Base-by-base conservation (phyloP, 2,888 invertebrate species). In the Chaetogeoica ovagalla region DNA sequence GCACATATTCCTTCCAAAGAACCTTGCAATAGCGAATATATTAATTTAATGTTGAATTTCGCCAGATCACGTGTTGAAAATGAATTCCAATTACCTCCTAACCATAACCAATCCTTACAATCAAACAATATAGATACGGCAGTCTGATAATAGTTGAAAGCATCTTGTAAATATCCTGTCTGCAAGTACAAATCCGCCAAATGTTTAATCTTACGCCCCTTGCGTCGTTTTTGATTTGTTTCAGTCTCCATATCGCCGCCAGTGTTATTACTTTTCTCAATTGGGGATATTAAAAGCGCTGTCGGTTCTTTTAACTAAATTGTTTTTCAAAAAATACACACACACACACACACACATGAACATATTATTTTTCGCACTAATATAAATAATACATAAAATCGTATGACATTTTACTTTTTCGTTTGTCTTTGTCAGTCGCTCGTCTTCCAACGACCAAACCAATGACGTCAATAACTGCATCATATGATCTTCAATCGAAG, bases 401-500 rank as follows among this genome's bases (percentile, higher is more conserved):
- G 15, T 19, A 17, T n/a, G 48, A 39, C 17, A 81, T 30, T 15
- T 65, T 82, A 84, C 84, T 83, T 85, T 85, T 83, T 85, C 85
- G 60, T 84, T 81, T 74, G 84, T 83, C 30, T 84, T 83, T 79
- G 84, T 84, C 63, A 97, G 87, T 70, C 98, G 90, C 86, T 97
- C 96, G 0, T 95, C 94, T 86, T 99, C 98, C 52, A 98, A 89
- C 11, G 98, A 94, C 94, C 96, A 98, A 87, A 97, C 98, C 52
- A 99, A 87, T 0, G 95, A 94, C 83, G 93, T 93, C 13, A 97
- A 90, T 85, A 96, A 94, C 84, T 98, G 97, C 71, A 91, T 90
- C 30, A 97, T 89, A 86, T 94, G 92, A 19, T 90, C 87, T 87
- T 95, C 92, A 59, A 95, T 86, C 85, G 92, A 92, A 0, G 88